Base-by-base conservation (phyloP, 2,797 vertebrate species). In the Crenichthys baileyi region DNA sequence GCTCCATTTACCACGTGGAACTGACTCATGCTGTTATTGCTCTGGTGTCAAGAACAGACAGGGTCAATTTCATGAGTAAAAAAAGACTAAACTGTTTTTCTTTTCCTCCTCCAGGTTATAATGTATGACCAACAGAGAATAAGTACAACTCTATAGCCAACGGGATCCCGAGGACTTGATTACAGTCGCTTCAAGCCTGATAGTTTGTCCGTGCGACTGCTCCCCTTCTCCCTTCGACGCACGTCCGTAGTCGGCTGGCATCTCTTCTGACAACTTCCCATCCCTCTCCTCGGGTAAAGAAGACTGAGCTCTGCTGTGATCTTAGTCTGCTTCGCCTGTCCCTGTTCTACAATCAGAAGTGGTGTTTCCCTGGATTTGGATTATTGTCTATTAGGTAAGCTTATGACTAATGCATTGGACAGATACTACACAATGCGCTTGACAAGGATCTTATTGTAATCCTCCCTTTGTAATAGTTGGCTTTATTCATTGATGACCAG, bases 171-270 rank as follows among this genome's bases (percentile, higher is more conserved):
- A 96, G 97, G 97, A 98, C 97, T 97, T 96, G 94, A 96, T 98
- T 97, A 97, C 97, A 97, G 97, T 97, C 96, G 95, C 96, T 97
- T 97, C 94, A 97, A 98, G 97, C 97, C 98, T 99, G 97, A 94
- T 97, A 97, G 97, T 97, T 98, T 97, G 95, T 95, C 95, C 94
- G 94, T 95, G 94, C 85, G 94, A 93, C 94, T 96, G 92, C 93
- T 93, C 92, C 95, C 93, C 88, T 83, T 86, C 87, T 93, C 94
- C 91, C 93, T 91, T 90, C 84, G 84, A 81, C 87, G 90, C 89
- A 91, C 91, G 90, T 83, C 90, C 70, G 0, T 75, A 74, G 92
- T 94, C 90, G 11, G 83, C 91, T 93, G 87, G 93, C 91, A 91
- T 91, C 92, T 87, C 94, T 92, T 93, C 92, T 92, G 83, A 93